Evolutionary conservation across 2,888 invertebrate genomes (phyloP).

Genomic region (Scaptomyza flava): DNA sequence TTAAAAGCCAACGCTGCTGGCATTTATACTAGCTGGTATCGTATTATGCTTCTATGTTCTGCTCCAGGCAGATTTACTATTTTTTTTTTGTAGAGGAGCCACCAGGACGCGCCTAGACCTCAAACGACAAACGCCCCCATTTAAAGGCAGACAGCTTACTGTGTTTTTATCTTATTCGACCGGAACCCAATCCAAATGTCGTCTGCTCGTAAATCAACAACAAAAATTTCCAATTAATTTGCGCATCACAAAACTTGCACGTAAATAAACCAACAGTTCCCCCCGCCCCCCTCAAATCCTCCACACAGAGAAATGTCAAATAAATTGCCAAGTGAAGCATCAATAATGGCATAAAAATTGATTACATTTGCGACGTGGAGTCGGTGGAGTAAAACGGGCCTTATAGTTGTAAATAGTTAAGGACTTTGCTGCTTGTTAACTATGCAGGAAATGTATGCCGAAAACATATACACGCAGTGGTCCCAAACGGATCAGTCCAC

Average conservation of each 20-base stretch:
- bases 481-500: slow-evolving; percentile 9
- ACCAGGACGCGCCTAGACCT: slow-evolving; percentile 57
- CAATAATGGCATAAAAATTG: slow-evolving; percentile 81
- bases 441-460: slow-evolving; percentile 60
- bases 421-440: slow-evolving; percentile 36
- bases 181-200: slow-evolving; percentile 59
- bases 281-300: too few species aligned
- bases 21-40: slow-evolving; percentile 11
- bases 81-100: slow-evolving; percentile 1
- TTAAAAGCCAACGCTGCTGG: slow-evolving; percentile 40
- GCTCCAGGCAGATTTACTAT: slow-evolving; percentile 29
- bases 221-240: slow-evolving; percentile 76
- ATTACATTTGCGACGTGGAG: slow-evolving; percentile 65
- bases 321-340: slow-evolving; percentile 74
- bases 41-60: slow-evolving; percentile 10
- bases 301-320: slow-evolving; percentile 30
- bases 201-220: slow-evolving; percentile 53
- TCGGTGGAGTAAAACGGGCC: not conserved
- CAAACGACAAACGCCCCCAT: slow-evolving; percentile 64
- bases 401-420: slow-evolving; percentile 59
- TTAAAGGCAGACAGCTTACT: slow-evolving; percentile 55
- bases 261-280: slow-evolving; percentile 43
- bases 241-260: slow-evolving; percentile 55
- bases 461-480: slow-evolving; percentile 1
- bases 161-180: slow-evolving; percentile 1